A percentile compares a stretch with the other conserved stretches of the same genome.
phyloP scores from a whole-genome alignment of 2,888 invertebrate genomes.

The Apamea sordens region DNA sequence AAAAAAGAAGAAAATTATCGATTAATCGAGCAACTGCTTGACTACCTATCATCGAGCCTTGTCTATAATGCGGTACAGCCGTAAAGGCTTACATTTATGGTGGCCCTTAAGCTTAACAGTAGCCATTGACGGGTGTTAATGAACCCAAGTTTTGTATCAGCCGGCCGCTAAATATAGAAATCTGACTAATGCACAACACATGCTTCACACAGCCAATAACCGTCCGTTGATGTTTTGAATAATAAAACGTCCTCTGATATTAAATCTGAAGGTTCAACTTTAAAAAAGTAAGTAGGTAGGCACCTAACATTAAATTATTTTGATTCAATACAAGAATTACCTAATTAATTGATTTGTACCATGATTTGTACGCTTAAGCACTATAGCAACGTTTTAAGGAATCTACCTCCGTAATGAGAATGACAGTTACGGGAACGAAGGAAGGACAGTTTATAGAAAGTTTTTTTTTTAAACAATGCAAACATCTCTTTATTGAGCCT shows the following conservation, averaged over 20 bases:
- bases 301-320: too few species aligned
- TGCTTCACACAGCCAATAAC: slow-evolving; percentile 80
- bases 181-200: slow-evolving; percentile 83
- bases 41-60: not conserved
- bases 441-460: not conserved
- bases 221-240: slow-evolving; percentile 70
- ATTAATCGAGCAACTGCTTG: slow-evolving; percentile 1
- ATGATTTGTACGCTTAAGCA: not conserved
- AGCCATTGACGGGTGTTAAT: slow-evolving; percentile 77
- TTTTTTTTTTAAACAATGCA: slow-evolving; percentile 21
- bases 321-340: not conserved
- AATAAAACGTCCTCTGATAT: slow-evolving; percentile 63
- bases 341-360: not conserved
- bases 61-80: slow-evolving; percentile 15
- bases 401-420: not conserved
- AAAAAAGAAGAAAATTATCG: not conserved
- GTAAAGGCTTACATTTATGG: slow-evolving; percentile 55
- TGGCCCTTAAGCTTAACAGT: slow-evolving; percentile 67
- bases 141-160: slow-evolving; percentile 82
- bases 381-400: not conserved
- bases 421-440: not conserved
- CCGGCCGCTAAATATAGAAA: slow-evolving; percentile 82
- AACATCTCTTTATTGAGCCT: not conserved
- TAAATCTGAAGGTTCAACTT: not conserved
- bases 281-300: not conserved